A percentile compares a stretch with the other conserved stretches of the same genome.
Conservation (phyloP, 2,797 vertebrate genomes). For the Syncerus caffer region DNA sequence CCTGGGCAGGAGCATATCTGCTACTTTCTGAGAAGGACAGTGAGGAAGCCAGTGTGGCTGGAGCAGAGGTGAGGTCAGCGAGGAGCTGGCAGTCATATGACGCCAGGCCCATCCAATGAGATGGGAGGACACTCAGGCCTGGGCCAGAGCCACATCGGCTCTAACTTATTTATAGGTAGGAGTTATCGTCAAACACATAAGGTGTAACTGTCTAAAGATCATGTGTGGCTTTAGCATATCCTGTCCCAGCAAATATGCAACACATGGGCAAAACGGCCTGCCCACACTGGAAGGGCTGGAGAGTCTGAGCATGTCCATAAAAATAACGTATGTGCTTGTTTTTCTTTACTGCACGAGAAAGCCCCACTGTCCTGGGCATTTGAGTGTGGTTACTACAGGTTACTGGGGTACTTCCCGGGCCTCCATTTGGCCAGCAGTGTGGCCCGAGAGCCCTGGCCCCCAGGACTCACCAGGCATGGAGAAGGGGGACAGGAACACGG, state of each 20-base stretch:
- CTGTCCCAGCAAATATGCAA: background rate
- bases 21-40: background rate
- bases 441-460: fast-evolving
- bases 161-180: background rate
- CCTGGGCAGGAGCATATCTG: background rate
- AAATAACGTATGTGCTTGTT: fast-evolving
- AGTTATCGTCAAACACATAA: background rate
- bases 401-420: background rate
- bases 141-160: background rate
- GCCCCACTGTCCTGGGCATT: background rate
- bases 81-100: background rate
- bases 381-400: fast-evolving
- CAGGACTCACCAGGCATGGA: constrained; percentile 88
- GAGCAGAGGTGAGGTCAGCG: background rate
- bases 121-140: background rate
- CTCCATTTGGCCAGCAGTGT: background rate
- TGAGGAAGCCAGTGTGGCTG: background rate
- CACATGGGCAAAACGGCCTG: fast-evolving
- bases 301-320: background rate
- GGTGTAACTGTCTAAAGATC: background rate
- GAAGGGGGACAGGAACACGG: constrained; percentile 90
- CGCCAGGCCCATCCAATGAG: background rate
- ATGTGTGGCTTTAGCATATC: background rate
- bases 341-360: background rate
- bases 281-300: fast-evolving